Conservation (phyloP, 2,797 vertebrate species). For the Melanotaenia pygmaea region DNA sequence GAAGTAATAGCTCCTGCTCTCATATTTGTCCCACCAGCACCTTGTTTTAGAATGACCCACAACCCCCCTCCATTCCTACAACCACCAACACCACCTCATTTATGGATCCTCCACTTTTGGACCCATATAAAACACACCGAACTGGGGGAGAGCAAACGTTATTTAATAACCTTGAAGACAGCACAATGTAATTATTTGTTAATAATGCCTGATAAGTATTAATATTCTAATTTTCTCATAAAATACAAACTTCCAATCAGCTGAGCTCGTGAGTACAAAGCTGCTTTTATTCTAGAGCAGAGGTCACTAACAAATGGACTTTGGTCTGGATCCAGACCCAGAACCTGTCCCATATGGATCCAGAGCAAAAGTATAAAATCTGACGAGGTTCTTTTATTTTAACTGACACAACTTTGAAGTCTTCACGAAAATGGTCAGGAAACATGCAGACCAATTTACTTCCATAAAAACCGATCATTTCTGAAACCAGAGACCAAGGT, state of each 20-base stretch:
- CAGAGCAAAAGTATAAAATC: too few relatives aligned
- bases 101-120: slow-evolving; percentile 60
- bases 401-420: too few relatives aligned
- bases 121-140: slow-evolving; percentile 22
- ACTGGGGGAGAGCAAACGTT: slow-evolving; percentile 6
- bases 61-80: slow-evolving; percentile 66
- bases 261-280: slow-evolving; percentile 14
- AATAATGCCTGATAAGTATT: slow-evolving; percentile 28
- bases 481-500: too few relatives aligned
- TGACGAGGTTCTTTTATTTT: too few relatives aligned
- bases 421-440: too few relatives aligned
- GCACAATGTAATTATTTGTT: slow-evolving; percentile 19
- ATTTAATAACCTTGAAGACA: slow-evolving; percentile 16
- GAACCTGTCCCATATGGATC: too few relatives aligned
- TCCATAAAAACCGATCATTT: too few relatives aligned
- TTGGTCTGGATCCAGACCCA: too few relatives aligned
- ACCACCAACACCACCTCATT: slow-evolving; percentile 50
- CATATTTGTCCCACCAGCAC: slow-evolving; percentile 50
- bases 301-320: neutral
- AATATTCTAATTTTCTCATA: slow-evolving; percentile 3
- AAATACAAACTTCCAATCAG: slow-evolving; percentile 3
- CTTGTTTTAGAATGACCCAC: slow-evolving; percentile 56
- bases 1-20: slow-evolving; percentile 60
- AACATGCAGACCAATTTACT: too few relatives aligned
- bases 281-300: slow-evolving; percentile 8